Percentiles rank a stretch among this genome's conserved stretches.
phyloP scores from a whole-genome alignment of 1,140 invertebrate genomes.

The Drosophila nebulosa region DNA sequence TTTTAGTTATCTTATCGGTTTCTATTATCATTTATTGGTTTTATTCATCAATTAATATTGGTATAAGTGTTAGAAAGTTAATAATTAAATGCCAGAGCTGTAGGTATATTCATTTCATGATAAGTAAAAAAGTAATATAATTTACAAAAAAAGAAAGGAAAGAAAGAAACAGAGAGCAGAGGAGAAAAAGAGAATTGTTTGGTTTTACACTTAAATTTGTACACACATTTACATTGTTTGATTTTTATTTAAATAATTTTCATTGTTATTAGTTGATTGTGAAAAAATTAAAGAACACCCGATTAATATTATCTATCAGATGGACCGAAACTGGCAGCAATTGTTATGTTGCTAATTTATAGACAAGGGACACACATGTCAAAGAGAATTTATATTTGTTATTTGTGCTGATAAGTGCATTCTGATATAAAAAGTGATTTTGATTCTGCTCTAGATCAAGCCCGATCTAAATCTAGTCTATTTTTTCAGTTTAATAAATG shows the following conservation, averaged over 20 bases:
- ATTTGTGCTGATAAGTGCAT: background rate
- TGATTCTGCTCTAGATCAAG: slow-evolving; percentile 15
- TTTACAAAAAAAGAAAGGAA: slow-evolving; percentile 68
- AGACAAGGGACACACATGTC: slow-evolving; percentile 30
- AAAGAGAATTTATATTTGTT: background rate
- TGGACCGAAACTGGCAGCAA: slow-evolving; percentile 1
- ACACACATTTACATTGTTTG: slow-evolving; percentile 68
- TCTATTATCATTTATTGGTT: slow-evolving; percentile 45
- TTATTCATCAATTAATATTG: slow-evolving; percentile 61
- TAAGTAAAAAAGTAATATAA: slow-evolving; percentile 73
- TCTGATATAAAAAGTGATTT: slow-evolving; percentile 10
- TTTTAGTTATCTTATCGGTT: slow-evolving; percentile 48
- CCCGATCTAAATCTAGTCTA: slow-evolving; percentile 1
- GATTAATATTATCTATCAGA: slow-evolving; percentile 5
- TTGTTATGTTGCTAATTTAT: background rate
- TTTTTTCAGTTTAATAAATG: background rate
- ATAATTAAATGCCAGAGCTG: slow-evolving; percentile 78
- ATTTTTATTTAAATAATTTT: slow-evolving; percentile 23
- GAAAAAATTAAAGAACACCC: background rate
- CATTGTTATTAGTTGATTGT: slow-evolving; percentile 22
- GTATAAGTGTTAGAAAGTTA: slow-evolving; percentile 31
- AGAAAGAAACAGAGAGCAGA: slow-evolving; percentile 79
- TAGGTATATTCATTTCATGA: slow-evolving; percentile 54
- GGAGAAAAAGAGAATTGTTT: slow-evolving; percentile 79
- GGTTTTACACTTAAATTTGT: slow-evolving; percentile 72